Evolutionary conservation across 1,140 invertebrate species (phyloP).

Genomic region (Camponotus vicinus): DNA sequence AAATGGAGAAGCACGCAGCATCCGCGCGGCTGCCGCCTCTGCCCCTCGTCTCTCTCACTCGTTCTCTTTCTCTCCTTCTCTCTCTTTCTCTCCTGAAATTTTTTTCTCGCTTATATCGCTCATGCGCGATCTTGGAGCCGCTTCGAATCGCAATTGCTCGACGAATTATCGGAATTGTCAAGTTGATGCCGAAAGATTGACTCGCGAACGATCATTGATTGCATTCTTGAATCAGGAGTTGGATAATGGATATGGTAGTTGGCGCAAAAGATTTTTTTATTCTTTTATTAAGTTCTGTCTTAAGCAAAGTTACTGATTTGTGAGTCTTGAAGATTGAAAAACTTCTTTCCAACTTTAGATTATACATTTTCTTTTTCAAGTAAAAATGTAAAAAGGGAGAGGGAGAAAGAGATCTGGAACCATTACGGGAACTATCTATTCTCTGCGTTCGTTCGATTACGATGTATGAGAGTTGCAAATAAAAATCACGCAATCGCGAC

Average conservation of each 20-base stretch:
- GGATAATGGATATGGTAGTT: slow-evolving; percentile 10
- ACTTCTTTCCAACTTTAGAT: slow-evolving; percentile 6
- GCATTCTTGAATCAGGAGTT: slow-evolving; percentile 9
- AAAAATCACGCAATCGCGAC: background rate
- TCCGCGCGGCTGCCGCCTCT: slow-evolving; percentile 65
- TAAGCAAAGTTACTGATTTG: slow-evolving; percentile 14
- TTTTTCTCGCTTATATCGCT: background rate
- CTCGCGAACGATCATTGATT: slow-evolving; percentile 28
- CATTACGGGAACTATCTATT: background rate
- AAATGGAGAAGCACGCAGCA: slow-evolving; percentile 85
- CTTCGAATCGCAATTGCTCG: background rate
- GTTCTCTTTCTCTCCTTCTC: slow-evolving; percentile 43
- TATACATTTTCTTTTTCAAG: background rate
- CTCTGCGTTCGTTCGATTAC: background rate
- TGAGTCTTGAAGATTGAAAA: slow-evolving; percentile 34
- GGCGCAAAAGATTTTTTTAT: slow-evolving; percentile 9
- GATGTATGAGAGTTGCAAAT: background rate
- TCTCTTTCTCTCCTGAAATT: background rate
- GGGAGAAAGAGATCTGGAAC: background rate
- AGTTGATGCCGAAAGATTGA: slow-evolving; percentile 24
- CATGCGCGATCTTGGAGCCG: background rate
- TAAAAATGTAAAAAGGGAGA: background rate
- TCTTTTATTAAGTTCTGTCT: slow-evolving; percentile 34
- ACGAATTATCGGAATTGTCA: slow-evolving; percentile 24
- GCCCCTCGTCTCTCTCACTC: slow-evolving; percentile 36